These are phyloP conservation scores for Dicaeum eximium DNA, from an alignment of 2,113 vertebrate species.

Conservation along the genomic window DNA sequence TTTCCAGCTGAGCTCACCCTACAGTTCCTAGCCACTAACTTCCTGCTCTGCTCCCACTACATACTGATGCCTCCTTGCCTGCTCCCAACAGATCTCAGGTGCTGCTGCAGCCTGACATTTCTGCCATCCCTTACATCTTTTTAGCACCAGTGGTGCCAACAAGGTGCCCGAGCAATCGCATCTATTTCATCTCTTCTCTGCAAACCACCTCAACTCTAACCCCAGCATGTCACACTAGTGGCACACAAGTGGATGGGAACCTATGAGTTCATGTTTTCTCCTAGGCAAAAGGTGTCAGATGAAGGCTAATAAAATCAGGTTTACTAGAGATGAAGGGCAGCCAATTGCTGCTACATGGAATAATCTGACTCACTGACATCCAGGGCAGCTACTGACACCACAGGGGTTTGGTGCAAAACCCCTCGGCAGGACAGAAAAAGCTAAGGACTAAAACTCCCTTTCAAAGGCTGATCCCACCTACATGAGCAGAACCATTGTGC, in stretches of 20 bases:
- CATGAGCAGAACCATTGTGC: background rate
- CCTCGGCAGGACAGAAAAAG: background rate
- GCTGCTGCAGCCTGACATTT: background rate
- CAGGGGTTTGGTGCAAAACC: background rate
- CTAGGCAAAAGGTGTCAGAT: background rate
- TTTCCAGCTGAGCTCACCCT: background rate
- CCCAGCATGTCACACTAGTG: background rate
- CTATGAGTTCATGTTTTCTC: background rate
- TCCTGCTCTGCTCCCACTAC: background rate
- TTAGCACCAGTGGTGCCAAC: background rate
- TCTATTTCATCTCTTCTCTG: background rate
- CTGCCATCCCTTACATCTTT: background rate
- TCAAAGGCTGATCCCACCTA: background rate
- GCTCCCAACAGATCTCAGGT: background rate
- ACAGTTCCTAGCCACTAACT: background rate
- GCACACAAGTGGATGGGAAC: background rate
- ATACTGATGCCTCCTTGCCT: background rate
- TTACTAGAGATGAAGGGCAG: background rate
- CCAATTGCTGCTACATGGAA: fast-evolving
- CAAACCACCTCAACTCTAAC: background rate
- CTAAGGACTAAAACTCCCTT: background rate
- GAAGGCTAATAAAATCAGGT: background rate
- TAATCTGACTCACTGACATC: background rate
- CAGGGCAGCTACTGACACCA: background rate
- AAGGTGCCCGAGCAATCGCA: fast-evolving